Evolutionary conservation across 35 echinoderm and acorn worm species (phyloP), one percentile per base, ranked within the genome.

Genomic region (Nesometra sesokonis): DNA sequence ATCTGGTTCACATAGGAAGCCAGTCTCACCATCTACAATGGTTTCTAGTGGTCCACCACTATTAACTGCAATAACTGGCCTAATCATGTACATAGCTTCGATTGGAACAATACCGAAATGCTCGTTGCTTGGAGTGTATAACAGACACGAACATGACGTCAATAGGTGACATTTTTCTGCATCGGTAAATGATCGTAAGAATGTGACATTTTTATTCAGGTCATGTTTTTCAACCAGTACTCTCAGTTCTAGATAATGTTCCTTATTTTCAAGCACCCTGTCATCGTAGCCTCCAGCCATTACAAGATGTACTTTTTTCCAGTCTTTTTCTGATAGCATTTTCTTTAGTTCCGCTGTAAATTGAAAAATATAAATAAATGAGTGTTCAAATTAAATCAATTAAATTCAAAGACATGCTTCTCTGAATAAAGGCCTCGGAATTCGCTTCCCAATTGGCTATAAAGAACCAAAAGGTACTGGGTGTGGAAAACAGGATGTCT

Each of bases 211-310:
- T 77, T 94, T 88, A 29, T 13, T 76, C 0, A 98, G 92, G 21
- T 86, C 32, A 31, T 89, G 87, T 27, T 93, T 78, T 77, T 89
- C 90, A 4, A 90, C 84, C 9, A 82, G 90, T 38, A 81, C 78
- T 19, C 81, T 36, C 13, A 99, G 82, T 77, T 99, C 96, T 29
- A 94, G 46, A 78, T 99, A 99, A 82, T 99, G 96, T 37, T 99
- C 92, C 39, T 84, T 91, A 78, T 99, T 99, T 78, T 99, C 96
- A 0, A 86, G 86, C 23, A 99, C 96, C 9, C 96, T 77, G 4
- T 92, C 96, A 34, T 99, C 96, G 35, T 99, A 99, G 27, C 96
- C 96, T n/a, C 96, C 96, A 4, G 96, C 96, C 93, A 99, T 99
- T 9, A 99, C 85, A 5, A 99, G 86, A 37, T 94, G 92, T 30